Evolutionary conservation across 35 echinoderm and acorn worm genomes (phyloP).

Genomic region (Apostichopus parvimensis): DNA sequence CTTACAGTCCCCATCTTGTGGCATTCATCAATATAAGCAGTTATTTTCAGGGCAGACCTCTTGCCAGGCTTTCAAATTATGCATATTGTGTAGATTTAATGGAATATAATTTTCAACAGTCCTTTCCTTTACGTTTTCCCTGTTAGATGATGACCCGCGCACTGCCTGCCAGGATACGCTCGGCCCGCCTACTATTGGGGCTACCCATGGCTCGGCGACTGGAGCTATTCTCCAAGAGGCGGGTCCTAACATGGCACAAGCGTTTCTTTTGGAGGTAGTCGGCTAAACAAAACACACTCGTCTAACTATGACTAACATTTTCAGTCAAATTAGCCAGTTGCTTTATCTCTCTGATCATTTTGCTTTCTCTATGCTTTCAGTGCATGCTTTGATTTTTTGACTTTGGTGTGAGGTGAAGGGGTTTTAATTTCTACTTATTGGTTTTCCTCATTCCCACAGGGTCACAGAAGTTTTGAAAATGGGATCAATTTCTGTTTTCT

Average conservation of each 20-base stretch:
- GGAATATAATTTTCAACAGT: neutral
- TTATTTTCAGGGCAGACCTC: neutral
- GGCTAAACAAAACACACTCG: constrained; percentile 19
- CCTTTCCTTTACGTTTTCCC: constrained; percentile 45
- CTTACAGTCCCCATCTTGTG: too few species aligned
- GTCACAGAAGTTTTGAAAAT: too few species aligned
- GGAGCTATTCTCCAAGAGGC: constrained; percentile 56
- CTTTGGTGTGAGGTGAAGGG: neutral
- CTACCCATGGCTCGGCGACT: constrained; percentile 56
- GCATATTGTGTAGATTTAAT: neutral
- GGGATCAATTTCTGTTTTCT: too few species aligned
- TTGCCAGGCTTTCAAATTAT: neutral
- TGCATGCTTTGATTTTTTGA: neutral
- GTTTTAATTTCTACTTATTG: neutral
- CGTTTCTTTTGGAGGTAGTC: constrained; percentile 57
- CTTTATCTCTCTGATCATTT: neutral
- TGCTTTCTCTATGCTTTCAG: neutral
- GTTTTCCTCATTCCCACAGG: neutral
- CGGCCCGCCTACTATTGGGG: constrained; percentile 57
- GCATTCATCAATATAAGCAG: neutral
- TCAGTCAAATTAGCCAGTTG: neutral
- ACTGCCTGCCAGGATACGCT: constrained; percentile 52
- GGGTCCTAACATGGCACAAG: constrained; percentile 51
- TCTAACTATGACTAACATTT: constrained; percentile 1
- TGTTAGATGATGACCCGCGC: constrained; percentile 59